Conservation (phyloP, 2,797 vertebrate genomes). For the Phaenicophaeus curvirostris region DNA sequence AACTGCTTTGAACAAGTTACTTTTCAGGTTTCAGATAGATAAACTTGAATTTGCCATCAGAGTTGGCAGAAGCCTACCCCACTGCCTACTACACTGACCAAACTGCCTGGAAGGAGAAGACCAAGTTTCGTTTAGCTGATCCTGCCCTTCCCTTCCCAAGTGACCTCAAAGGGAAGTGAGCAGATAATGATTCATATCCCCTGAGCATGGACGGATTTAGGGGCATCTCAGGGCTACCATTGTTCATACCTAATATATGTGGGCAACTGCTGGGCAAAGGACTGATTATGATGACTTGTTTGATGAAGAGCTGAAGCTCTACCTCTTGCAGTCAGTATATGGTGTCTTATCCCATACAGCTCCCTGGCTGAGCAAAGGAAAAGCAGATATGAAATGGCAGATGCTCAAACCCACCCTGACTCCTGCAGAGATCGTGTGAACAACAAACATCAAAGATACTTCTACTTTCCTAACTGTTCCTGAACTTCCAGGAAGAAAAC, state of each 20-base stretch:
- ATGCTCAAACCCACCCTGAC: neutral
- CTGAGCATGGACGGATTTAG: neutral
- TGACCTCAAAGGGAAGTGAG: neutral
- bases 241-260: fast-evolving
- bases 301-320: neutral
- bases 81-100: neutral
- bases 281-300: neutral
- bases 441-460: neutral
- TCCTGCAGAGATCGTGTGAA: neutral
- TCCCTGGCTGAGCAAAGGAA: neutral
- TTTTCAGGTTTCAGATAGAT: neutral
- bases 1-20: neutral
- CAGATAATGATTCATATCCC: neutral
- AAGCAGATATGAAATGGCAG: neutral
- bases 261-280: neutral
- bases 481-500: neutral
- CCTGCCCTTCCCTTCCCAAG: neutral
- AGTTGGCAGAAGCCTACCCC: neutral
- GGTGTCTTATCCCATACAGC: neutral
- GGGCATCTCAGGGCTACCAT: neutral
- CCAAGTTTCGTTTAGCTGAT: neutral
- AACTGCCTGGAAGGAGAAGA: neutral
- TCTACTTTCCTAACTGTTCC: neutral
- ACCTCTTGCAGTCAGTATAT: neutral
- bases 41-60: neutral